Percentiles rank a stretch among this genome's conserved stretches.
Conservation (phyloP, 2,797 vertebrate species). For the Ispidina picta region DNA sequence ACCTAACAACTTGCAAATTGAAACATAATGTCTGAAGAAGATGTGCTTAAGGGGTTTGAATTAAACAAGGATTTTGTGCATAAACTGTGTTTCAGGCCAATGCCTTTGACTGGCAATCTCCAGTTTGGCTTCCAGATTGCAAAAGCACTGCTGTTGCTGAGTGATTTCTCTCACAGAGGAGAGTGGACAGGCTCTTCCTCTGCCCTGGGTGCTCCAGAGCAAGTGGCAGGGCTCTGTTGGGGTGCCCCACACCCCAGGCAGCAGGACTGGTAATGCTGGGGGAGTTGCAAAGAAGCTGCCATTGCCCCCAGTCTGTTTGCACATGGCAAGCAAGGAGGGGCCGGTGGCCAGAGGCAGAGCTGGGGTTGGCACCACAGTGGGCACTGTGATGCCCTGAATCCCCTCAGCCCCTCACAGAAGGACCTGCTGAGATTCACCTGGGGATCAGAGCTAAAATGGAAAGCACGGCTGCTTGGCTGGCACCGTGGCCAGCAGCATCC, state of each 20-base stretch:
- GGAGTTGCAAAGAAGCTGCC: not conserved
- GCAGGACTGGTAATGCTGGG: not conserved
- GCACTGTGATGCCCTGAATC: not conserved
- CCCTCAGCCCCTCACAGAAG: too few species aligned
- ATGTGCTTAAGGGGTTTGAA: not conserved
- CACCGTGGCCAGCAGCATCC: not conserved
- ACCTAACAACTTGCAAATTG: conserved; percentile 46
- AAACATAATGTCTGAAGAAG: conserved; percentile 21
- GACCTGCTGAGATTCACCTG: not conserved
- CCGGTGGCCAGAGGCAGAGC: not conserved
- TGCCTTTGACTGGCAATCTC: not conserved
- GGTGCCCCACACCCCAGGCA: too few species aligned
- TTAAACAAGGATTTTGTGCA: not conserved
- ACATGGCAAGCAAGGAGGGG: not conserved
- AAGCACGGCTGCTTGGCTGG: fast-evolving
- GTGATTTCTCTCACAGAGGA: fast-evolving
- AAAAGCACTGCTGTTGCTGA: not conserved
- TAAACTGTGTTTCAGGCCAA: not conserved
- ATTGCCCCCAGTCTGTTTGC: not conserved
- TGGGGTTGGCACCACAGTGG: not conserved
- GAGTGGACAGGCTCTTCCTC: not conserved
- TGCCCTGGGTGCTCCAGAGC: fast-evolving
- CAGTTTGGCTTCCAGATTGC: not conserved
- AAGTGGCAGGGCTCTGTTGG: not conserved
- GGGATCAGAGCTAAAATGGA: not conserved